Base-by-base conservation (phyloP, 2,888 invertebrate genomes). In the Cosmia trapezina region DNA sequence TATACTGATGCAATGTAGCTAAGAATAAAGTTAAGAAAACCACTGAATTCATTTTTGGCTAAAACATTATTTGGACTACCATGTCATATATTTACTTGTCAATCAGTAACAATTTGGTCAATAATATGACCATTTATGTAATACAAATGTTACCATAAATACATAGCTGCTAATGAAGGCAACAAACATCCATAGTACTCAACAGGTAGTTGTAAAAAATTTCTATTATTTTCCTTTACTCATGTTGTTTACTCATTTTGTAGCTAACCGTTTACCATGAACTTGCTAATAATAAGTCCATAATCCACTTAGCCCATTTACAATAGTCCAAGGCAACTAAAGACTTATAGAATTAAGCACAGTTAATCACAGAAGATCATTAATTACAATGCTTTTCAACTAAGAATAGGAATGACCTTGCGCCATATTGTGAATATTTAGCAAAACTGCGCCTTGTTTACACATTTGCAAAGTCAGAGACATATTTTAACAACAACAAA, bases 261-360 rank as follows among this genome's bases (percentile, higher is more conserved):
- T n/a, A 47, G 41, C 19, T 51, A 37, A 47, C n/a, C n/a, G 53
- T 47, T 67, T 68, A 68, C n/a, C 19, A 53, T 43, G 19, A 49
- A 76, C 41, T 60, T 68, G 68, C 43, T 60, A 54, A 68, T n/a
- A 19, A 60, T 37, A 37, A 37, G 14, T 43, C 41, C 19, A 43
- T 76, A 54, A 76, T 76, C 19, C 22, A 73, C 19, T 72, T 62
- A 53, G 11, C 14, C 28, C 8, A 28, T 67, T 59, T 9, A 60
- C 22, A 49, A 43, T 43, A 47, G 2, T 61, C 33, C 59, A 76
- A 53, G 76, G 47, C 6, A n/a, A 5, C 43, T 45, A 41, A 61
- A 53, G 19, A 59, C 51, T 22, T 53, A 67, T 68, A n/a, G 8
- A 41, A 67, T 19, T 28, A 59, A 19, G 4, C 3, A 59, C n/a